Percentiles rank a stretch among this genome's conserved stretches.
phyloP scores from a whole-genome alignment of 2,113 vertebrate species.

The Prinia subflava region DNA sequence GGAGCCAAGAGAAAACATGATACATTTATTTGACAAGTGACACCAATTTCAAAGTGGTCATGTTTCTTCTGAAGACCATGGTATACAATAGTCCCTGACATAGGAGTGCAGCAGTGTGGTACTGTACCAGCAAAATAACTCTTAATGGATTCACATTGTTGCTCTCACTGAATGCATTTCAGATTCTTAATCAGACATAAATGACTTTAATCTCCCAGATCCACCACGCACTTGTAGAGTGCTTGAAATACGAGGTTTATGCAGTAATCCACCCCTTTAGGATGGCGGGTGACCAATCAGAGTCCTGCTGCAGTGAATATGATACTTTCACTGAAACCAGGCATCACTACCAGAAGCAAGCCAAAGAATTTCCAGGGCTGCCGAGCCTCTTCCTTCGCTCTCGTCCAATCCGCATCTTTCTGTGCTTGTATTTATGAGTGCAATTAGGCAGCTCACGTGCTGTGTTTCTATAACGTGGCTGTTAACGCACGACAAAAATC shows the following conservation, averaged over 20 bases:
- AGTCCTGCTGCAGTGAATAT: conserved; percentile 38
- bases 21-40: neutral
- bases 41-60: neutral
- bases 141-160: neutral
- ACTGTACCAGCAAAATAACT: neutral
- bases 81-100: neutral
- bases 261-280: neutral
- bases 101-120: neutral
- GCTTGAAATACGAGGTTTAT: neutral
- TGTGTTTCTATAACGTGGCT: neutral
- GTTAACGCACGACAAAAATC: neutral
- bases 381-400: neutral
- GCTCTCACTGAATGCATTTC: neutral
- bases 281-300: neutral
- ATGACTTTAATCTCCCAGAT: neutral
- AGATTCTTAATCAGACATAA: neutral
- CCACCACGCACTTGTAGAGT: neutral
- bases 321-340: neutral
- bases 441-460: neutral
- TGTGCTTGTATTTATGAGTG: neutral
- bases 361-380: neutral
- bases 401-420: neutral
- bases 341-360: neutral
- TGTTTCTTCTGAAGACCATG: neutral
- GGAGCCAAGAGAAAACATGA: neutral